phyloP scores from a whole-genome alignment of 2,113 vertebrate genomes.

The Rattus rattus region DNA sequence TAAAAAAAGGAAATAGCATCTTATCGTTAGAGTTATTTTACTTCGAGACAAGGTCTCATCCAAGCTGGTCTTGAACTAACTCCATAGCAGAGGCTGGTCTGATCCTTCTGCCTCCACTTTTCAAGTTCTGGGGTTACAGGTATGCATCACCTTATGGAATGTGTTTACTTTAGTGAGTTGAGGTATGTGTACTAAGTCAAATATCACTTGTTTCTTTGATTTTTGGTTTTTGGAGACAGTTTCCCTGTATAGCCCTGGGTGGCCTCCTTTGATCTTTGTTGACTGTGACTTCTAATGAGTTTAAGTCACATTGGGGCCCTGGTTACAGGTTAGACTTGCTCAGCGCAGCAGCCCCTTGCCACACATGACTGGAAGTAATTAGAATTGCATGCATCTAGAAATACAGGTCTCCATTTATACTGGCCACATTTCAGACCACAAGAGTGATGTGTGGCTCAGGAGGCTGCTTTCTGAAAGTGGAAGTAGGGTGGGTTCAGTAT shows the following conservation, averaged over 20 bases:
- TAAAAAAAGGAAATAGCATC: background rate
- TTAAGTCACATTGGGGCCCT: background rate
- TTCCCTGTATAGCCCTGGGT: no score
- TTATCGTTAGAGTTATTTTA: background rate
- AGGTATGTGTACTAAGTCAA: background rate
- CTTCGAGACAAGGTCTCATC: background rate
- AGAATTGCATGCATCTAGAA: conserved; percentile 1
- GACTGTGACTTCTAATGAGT: background rate
- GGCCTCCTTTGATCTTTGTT: background rate
- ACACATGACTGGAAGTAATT: background rate
- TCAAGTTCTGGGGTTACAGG: background rate
- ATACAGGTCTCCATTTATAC: background rate
- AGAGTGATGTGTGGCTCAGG: background rate
- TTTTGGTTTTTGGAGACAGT: background rate
- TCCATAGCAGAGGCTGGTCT: background rate
- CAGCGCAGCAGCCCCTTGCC: background rate
- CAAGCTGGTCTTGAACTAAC: background rate
- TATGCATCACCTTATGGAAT: background rate
- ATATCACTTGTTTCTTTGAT: background rate
- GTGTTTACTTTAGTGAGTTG: conserved; percentile 4
- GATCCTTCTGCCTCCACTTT: background rate
- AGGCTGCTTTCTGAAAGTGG: background rate
- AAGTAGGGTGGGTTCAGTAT: background rate
- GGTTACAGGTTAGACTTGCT: background rate
- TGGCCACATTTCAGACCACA: background rate